These are phyloP conservation scores for Cariama cristata DNA, from an alignment of 2,113 vertebrate species.

Conservation along the genomic window DNA sequence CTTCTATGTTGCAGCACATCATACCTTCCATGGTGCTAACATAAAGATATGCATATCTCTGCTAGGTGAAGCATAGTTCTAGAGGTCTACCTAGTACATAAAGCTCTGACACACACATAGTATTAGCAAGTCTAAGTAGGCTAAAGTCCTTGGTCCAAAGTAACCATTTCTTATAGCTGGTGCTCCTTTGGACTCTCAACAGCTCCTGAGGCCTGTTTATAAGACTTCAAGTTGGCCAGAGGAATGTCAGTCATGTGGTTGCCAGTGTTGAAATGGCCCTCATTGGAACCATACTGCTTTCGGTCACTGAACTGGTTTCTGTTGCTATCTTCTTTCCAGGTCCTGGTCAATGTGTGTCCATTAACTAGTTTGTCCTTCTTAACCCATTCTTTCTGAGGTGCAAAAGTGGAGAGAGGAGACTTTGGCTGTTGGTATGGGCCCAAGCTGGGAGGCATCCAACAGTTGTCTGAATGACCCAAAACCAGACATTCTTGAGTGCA, in stretches of 20 bases:
- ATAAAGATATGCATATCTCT: slow-evolving; percentile 84
- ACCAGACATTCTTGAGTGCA: slow-evolving; percentile 98
- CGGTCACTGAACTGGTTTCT: slow-evolving; percentile 94
- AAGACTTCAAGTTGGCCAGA: slow-evolving; percentile 95
- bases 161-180: slow-evolving; percentile 89
- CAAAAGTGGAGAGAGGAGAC: slow-evolving; percentile 92
- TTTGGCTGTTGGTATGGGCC: slow-evolving; percentile 93
- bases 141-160: slow-evolving; percentile 77
- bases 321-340: slow-evolving; percentile 95
- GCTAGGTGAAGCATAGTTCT: slow-evolving; percentile 89
- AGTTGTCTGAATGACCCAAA: slow-evolving; percentile 98
- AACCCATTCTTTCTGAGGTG: slow-evolving; percentile 92
- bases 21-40: slow-evolving; percentile 76
- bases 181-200: slow-evolving; percentile 95
- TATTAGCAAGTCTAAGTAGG: slow-evolving; percentile 87
- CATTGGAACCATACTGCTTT: slow-evolving; percentile 91
- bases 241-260: slow-evolving; percentile 94
- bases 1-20: slow-evolving; percentile 69
- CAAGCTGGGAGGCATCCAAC: slow-evolving; percentile 96
- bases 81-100: slow-evolving; percentile 87
- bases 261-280: slow-evolving; percentile 90
- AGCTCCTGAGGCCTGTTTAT: slow-evolving; percentile 87
- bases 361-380: slow-evolving; percentile 98
- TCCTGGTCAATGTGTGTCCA: slow-evolving; percentile 93
- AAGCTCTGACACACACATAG: slow-evolving; percentile 84